Evolutionary conservation across 2,888 invertebrate genomes (phyloP).

Genomic region (Celastrina argiolus): DNA sequence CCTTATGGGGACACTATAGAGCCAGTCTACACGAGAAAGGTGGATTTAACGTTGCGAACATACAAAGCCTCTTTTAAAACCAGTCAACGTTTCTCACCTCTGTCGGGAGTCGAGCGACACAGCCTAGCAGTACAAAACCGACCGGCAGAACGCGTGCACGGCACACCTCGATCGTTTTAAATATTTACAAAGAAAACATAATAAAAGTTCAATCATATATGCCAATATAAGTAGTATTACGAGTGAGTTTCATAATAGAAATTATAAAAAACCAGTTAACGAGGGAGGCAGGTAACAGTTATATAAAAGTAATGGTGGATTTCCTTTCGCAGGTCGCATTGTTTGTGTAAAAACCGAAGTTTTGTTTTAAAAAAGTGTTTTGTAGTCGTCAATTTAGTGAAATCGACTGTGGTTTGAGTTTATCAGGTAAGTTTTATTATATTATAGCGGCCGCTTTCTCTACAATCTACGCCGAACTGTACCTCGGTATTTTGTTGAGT

Average conservation of each 20-base stretch:
- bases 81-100: slow-evolving; percentile 45
- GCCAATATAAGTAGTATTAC: slow-evolving; percentile 5
- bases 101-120: slow-evolving; percentile 30
- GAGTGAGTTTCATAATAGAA: slow-evolving; percentile 31
- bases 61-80: slow-evolving; percentile 46
- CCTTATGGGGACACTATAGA: slow-evolving; percentile 26
- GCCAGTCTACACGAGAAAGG: slow-evolving; percentile 12
- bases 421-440: slow-evolving; percentile 52
- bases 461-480: slow-evolving; percentile 23
- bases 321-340: slow-evolving; percentile 56
- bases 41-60: slow-evolving; percentile 29
- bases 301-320: slow-evolving; percentile 53
- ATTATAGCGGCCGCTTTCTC: slow-evolving; percentile 44
- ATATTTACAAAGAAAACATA: slow-evolving; percentile 3
- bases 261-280: slow-evolving; percentile 45
- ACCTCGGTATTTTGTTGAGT: slow-evolving; percentile 24
- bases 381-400: slow-evolving; percentile 45
- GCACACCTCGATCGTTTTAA: background rate
- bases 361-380: slow-evolving; percentile 48
- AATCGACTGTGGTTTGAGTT: slow-evolving; percentile 42
- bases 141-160: slow-evolving; percentile 43
- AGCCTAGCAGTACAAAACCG: slow-evolving; percentile 33
- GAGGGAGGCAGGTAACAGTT: slow-evolving; percentile 59
- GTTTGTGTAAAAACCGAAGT: slow-evolving; percentile 48
- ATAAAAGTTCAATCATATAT: slow-evolving; percentile 11